These are phyloP conservation scores for Hippocampus barbouri DNA, from an alignment of 2,113 vertebrate genomes.

Conservation along the genomic window DNA sequence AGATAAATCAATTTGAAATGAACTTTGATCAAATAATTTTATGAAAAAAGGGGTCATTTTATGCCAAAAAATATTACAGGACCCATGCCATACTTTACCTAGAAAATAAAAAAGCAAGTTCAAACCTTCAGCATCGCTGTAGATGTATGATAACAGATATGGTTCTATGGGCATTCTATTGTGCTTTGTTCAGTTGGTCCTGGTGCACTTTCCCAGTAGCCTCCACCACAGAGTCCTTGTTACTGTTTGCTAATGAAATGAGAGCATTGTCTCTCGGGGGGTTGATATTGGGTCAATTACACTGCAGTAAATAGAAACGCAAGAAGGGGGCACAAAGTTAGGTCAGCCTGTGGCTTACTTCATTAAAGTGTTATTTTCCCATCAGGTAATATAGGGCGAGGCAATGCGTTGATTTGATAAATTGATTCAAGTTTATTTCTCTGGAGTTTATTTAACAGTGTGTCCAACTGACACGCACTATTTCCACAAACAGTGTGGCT, in stretches of 20 bases:
- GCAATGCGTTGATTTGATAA: neutral
- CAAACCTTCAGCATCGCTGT: neutral
- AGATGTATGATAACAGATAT: neutral
- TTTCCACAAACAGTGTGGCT: neutral
- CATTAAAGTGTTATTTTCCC: neutral
- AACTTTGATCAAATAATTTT: no score
- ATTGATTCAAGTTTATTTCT: neutral
- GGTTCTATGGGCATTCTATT: constrained; percentile 18
- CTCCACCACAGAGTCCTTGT: constrained; percentile 39
- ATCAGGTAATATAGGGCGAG: neutral
- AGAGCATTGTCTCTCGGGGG: constrained; percentile 65
- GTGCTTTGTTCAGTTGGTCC: constrained; percentile 45
- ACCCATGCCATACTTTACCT: no score
- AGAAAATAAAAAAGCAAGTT: neutral
- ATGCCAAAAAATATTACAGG: no score
- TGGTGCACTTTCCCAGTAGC: constrained; percentile 14
- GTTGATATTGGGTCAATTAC: constrained; percentile 59
- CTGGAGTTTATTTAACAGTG: neutral
- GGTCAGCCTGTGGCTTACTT: constrained; percentile 56
- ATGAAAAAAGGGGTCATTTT: no score
- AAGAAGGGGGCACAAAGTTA: constrained; percentile 43
- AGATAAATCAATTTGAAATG: no score
- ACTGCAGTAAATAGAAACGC: constrained; percentile 47
- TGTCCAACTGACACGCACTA: neutral
- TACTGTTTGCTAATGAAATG: constrained; percentile 61